Percentiles rank a stretch among this genome's conserved stretches.
These are phyloP conservation scores for Myotis davidii DNA, from an alignment of 2,113 vertebrate species.

Conservation along the genomic window DNA sequence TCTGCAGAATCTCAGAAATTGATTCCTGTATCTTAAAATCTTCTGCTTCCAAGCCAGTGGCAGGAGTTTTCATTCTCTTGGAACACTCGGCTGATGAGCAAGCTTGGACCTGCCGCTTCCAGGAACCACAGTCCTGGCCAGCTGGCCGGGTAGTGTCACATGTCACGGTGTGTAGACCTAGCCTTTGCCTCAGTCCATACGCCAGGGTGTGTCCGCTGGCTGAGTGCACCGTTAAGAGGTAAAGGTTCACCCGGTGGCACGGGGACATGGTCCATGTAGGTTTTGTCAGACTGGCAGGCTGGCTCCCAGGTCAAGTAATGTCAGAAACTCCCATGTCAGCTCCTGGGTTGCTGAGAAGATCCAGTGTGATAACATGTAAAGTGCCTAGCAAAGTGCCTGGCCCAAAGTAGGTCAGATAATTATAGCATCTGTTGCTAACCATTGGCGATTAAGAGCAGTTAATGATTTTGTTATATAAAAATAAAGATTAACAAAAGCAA, in stretches of 20 bases:
- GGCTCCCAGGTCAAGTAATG: neutral
- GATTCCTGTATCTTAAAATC: neutral
- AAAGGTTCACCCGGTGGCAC: neutral
- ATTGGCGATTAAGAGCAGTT: neutral
- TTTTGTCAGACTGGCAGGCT: neutral
- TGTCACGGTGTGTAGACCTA: neutral
- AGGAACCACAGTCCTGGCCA: neutral
- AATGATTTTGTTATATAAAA: neutral
- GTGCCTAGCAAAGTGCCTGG: neutral
- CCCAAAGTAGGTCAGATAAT: neutral
- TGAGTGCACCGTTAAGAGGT: neutral
- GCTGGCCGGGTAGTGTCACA: neutral
- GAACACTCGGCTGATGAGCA: neutral
- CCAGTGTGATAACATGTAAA: neutral
- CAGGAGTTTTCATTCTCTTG: neutral
- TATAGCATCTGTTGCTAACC: neutral
- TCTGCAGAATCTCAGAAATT: neutral
- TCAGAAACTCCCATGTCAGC: neutral
- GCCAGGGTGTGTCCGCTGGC: neutral
- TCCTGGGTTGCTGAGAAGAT: neutral
- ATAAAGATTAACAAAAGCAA: neutral
- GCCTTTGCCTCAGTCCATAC: neutral
- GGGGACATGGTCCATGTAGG: neutral
- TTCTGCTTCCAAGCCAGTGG: neutral
- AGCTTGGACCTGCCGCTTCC: slow-evolving; percentile 6